A percentile compares a stretch with the other conserved stretches of the same genome.
These are phyloP conservation scores for Recurvirostra avosetta DNA, from an alignment of 2,113 vertebrate genomes.

Conservation along the genomic window DNA sequence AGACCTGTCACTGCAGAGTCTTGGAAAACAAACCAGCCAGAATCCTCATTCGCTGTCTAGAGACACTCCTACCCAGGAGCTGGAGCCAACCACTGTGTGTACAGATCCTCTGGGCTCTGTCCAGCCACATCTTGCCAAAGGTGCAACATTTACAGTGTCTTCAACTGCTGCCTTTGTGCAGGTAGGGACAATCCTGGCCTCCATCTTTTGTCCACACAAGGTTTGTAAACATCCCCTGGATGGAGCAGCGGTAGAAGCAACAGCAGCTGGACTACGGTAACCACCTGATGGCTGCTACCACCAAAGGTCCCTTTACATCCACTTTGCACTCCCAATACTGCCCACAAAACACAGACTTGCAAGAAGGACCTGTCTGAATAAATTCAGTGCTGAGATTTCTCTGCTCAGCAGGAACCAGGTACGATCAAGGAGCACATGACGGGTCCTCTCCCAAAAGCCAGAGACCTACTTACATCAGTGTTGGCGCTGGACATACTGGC, in stretches of 20 bases:
- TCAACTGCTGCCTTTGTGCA: neutral
- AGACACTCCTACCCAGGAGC: neutral
- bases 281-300: neutral
- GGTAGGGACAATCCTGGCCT: neutral
- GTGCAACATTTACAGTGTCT: neutral
- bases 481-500: rapidly evolving
- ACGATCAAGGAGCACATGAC: rapidly evolving
- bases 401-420: neutral
- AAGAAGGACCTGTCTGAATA: neutral
- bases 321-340: neutral
- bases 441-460: neutral
- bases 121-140: neutral
- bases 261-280: rapidly evolving
- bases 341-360: neutral
- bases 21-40: neutral
- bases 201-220: neutral
- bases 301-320: neutral
- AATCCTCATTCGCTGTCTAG: rapidly evolving
- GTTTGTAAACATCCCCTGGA: neutral
- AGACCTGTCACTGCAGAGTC: neutral
- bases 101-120: neutral
- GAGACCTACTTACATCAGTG: neutral
- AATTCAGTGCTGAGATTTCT: neutral
- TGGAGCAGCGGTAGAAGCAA: neutral
- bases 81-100: rapidly evolving